phyloP scores from a whole-genome alignment of 2,888 invertebrate genomes.

The Cyclophora albipunctata region DNA sequence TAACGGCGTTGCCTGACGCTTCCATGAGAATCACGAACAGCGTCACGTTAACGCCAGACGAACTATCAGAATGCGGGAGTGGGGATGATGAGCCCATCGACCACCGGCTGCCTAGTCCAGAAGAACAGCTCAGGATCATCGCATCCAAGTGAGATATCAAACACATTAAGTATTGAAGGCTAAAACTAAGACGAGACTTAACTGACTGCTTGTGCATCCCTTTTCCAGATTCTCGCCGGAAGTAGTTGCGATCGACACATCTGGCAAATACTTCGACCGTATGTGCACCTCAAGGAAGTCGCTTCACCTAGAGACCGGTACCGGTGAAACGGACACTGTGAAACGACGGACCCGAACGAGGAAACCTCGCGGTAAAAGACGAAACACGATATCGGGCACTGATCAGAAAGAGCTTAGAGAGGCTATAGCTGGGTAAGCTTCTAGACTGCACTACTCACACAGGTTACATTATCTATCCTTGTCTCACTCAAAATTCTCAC shows the following conservation, averaged over 20 bases:
- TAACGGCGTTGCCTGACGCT: slow-evolving; percentile 86
- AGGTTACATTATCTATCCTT: slow-evolving; percentile 36
- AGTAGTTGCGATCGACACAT: slow-evolving; percentile 91
- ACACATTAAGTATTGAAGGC: no score
- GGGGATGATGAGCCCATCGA: slow-evolving; percentile 84
- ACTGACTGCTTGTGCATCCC: no score
- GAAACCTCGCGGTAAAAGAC: slow-evolving; percentile 86
- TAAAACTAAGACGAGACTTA: no score
- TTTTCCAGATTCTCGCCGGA: slow-evolving; percentile 86
- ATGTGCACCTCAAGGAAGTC: slow-evolving; percentile 92
- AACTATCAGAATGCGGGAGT: slow-evolving; percentile 72
- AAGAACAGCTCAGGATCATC: slow-evolving; percentile 88
- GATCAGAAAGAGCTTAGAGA: slow-evolving; percentile 92
- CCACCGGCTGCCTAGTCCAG: slow-evolving; percentile 90
- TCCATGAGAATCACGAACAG: slow-evolving; percentile 80
- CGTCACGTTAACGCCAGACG: slow-evolving; percentile 65
- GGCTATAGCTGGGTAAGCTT: slow-evolving; percentile 88
- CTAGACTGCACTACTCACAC: slow-evolving; percentile 60
- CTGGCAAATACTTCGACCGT: slow-evolving; percentile 90
- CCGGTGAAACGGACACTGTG: slow-evolving; percentile 77
- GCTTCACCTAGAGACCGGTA: slow-evolving; percentile 73
- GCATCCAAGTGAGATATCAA: slow-evolving; percentile 80
- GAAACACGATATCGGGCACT: slow-evolving; percentile 93
- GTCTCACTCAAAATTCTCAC: slow-evolving; percentile 6
- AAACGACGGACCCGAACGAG: slow-evolving; percentile 82